These are phyloP conservation scores for Eretmocerus hayati DNA, from an alignment of 2,888 invertebrate species.

Conservation along the genomic window DNA sequence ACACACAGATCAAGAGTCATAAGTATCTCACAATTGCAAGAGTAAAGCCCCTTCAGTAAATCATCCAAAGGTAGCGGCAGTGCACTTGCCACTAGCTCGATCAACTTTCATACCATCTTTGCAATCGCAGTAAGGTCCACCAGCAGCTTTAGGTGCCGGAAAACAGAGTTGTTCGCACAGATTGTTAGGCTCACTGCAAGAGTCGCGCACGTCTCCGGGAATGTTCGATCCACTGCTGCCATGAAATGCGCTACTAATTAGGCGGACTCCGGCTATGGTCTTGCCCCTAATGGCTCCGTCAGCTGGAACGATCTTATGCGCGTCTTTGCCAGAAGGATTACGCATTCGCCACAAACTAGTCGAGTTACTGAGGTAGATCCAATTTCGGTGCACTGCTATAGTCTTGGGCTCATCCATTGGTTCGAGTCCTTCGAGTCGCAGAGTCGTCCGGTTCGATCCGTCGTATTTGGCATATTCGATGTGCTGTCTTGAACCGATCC, in stretches of 20 bases:
- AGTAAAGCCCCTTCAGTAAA: no score
- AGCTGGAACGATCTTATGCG: background rate
- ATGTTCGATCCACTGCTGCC: background rate
- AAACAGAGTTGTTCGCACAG: slow-evolving; percentile 9
- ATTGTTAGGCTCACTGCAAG: slow-evolving; percentile 2
- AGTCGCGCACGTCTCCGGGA: background rate
- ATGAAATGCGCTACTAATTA: background rate
- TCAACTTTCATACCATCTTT: no score
- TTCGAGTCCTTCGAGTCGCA: background rate
- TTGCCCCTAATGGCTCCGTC: background rate
- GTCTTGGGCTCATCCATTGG: background rate
- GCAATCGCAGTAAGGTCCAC: background rate
- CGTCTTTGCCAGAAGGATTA: background rate
- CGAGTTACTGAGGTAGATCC: slow-evolving; percentile 3
- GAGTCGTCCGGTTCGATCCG: background rate
- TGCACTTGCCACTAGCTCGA: background rate
- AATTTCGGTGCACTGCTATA: background rate
- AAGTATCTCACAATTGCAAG: no score
- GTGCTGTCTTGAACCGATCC: background rate
- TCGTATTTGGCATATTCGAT: background rate
- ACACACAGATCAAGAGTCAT: no score
- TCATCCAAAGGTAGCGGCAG: no score
- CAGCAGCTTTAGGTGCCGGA: background rate
- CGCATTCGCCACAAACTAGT: slow-evolving; percentile 1
- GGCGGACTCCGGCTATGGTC: background rate